Conservation (phyloP, 2,797 vertebrate genomes). For the Xiphorhynchus erythropygius region DNA sequence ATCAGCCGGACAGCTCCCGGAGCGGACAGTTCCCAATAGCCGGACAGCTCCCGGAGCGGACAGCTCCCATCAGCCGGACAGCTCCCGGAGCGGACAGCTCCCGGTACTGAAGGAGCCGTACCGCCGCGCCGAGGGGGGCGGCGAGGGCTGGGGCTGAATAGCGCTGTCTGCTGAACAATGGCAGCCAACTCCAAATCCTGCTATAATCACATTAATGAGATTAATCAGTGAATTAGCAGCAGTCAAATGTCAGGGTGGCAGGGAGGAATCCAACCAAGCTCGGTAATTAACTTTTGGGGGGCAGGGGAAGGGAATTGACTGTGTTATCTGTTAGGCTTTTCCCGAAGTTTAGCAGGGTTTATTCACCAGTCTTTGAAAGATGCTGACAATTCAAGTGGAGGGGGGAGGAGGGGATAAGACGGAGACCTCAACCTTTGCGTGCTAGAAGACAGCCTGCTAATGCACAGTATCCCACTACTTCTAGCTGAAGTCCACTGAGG, state of each 20-base stretch:
- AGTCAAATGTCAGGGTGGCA: slow-evolving; percentile 84
- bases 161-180: slow-evolving; percentile 79
- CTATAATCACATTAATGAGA: slow-evolving; percentile 88
- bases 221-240: slow-evolving; percentile 88
- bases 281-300: slow-evolving; percentile 81
- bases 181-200: slow-evolving; percentile 81
- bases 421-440: background rate
- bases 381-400: background rate
- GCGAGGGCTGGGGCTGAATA: slow-evolving; percentile 64
- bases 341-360: slow-evolving; percentile 44
- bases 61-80: slow-evolving; percentile 49
- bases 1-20: slow-evolving; percentile 62
- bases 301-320: background rate
- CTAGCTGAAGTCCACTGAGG: slow-evolving; percentile 37
- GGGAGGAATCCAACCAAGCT: slow-evolving; percentile 79
- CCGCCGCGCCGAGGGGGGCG: slow-evolving; percentile 40
- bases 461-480: background rate
- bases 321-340: background rate
- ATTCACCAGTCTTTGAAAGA: background rate
- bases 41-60: slow-evolving; percentile 73
- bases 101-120: slow-evolving; percentile 81
- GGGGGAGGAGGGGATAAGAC: background rate
- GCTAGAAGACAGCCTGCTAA: background rate
- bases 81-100: slow-evolving; percentile 76
- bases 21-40: background rate